phyloP scores from a whole-genome alignment of 1,140 invertebrate genomes.

The Bombus confusus region DNA sequence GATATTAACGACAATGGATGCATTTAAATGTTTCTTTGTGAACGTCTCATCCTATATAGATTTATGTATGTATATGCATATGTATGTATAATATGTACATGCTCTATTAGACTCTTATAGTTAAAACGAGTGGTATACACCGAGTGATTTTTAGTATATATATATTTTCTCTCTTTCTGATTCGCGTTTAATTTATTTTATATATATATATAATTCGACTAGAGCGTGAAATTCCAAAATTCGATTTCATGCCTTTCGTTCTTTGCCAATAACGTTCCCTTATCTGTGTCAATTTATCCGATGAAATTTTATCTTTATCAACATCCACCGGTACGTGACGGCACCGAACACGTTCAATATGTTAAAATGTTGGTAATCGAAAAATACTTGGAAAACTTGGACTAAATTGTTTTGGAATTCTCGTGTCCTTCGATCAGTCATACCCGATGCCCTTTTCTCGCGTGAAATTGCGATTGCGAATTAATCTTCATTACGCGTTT shows the following conservation, averaged over 20 bases:
- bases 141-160: slow-evolving; percentile 38
- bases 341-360: background rate
- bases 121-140: slow-evolving; percentile 52
- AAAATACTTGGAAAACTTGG: background rate
- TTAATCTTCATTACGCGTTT: background rate
- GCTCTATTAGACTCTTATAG: slow-evolving; percentile 41
- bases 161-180: slow-evolving; percentile 18
- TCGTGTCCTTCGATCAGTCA: background rate
- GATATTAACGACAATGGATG: background rate
- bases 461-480: background rate
- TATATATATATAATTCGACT: slow-evolving; percentile 34
- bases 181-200: slow-evolving; percentile 20
- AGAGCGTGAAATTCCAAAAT: slow-evolving; percentile 35
- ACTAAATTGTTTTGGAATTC: slow-evolving; percentile 20
- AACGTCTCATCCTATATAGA: slow-evolving; percentile 3
- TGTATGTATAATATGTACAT: slow-evolving; percentile 65
- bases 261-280: background rate
- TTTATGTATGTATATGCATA: slow-evolving; percentile 45
- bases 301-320: background rate
- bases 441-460: slow-evolving; percentile 4
- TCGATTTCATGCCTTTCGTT: background rate
- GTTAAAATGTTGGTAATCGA: background rate
- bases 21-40: background rate
- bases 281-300: background rate
- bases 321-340: background rate